Evolutionary conservation across 2,797 vertebrate genomes (phyloP), one percentile per base, ranked within the genome.

Genomic region (Melanotaenia boesemani): DNA sequence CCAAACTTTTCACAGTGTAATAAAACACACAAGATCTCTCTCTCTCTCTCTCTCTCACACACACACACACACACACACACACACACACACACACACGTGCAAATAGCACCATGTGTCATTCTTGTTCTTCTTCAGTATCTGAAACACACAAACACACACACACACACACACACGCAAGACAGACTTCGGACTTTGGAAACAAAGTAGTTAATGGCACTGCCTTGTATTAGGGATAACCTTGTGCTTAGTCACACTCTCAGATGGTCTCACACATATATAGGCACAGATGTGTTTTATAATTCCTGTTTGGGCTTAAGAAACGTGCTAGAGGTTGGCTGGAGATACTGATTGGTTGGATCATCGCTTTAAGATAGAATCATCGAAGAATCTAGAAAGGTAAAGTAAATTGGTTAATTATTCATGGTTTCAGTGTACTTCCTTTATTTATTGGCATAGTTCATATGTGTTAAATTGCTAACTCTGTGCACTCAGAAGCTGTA

Each of bases 141-240:
- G 4, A 30, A 4, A 50, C 54, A 28, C 55, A 55, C 72, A 30
- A 4, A 50, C 54, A 28, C 55, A 55, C 72, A 64, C 22, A 36
- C 4, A 39, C 67, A 10, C 44, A n/a, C 46, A 54, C 56, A 57
- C 10, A 26, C 24, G 0, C 10, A 4, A 8, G 2, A 57, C 32
- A 76, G 67, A 90, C 90, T 86, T 90, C 85, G 77, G 70, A 88
- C 88, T 88, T 82, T 76, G 54, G 48, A 74, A 48, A 72, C 28
- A 54, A 64, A 72, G 56, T 54, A 46, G 36, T 50, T 66, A 12
- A 60, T 48, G 32, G 8, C 24, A 32, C 1, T 0, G 57, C 26
- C 67, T 18, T 36, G 13, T 6, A 22, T 32, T n/a, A 28, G 32
- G 5, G n/a, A 3, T 16, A n/a, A 22, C 15, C 28, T 36, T 24